A percentile compares a stretch with the other conserved stretches of the same genome.
These are phyloP conservation scores for Spizaetus ornatus DNA, from an alignment of 2,113 vertebrate genomes.

Conservation along the genomic window DNA sequence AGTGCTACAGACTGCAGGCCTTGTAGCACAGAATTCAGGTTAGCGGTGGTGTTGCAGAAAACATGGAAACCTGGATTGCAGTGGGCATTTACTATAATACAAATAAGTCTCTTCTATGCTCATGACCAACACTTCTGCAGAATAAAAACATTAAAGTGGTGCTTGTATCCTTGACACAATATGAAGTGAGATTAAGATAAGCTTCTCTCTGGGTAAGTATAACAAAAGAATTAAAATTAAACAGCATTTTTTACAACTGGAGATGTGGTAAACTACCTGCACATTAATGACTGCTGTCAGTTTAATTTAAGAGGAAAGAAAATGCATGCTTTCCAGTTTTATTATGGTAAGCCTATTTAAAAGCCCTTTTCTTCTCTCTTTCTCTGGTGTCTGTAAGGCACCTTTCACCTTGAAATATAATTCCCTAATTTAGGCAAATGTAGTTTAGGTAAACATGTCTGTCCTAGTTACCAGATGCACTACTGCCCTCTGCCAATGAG, in stretches of 20 bases:
- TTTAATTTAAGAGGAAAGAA: neutral
- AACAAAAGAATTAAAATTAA: slow-evolving; percentile 29
- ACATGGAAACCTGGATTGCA: neutral
- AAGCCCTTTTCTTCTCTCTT: neutral
- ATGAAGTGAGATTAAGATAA: slow-evolving; percentile 12
- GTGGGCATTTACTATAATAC: neutral
- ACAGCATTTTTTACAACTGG: neutral
- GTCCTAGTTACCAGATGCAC: neutral
- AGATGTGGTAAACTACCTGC: neutral
- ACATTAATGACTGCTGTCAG: neutral
- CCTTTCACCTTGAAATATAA: neutral
- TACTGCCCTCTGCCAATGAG: neutral
- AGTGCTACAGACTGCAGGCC: neutral
- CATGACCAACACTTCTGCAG: neutral
- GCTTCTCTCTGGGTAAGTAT: neutral
- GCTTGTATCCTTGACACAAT: slow-evolving; percentile 11
- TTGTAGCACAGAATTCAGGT: neutral
- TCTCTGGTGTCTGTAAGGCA: neutral
- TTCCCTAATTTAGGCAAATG: neutral
- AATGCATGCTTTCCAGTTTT: neutral
- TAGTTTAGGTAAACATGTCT: neutral
- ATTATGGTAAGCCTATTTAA: neutral
- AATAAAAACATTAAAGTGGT: neutral
- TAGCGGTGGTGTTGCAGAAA: neutral
- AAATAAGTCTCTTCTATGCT: neutral